phyloP scores from a whole-genome alignment of 2,888 invertebrate genomes.

The Pomacea canaliculata region DNA sequence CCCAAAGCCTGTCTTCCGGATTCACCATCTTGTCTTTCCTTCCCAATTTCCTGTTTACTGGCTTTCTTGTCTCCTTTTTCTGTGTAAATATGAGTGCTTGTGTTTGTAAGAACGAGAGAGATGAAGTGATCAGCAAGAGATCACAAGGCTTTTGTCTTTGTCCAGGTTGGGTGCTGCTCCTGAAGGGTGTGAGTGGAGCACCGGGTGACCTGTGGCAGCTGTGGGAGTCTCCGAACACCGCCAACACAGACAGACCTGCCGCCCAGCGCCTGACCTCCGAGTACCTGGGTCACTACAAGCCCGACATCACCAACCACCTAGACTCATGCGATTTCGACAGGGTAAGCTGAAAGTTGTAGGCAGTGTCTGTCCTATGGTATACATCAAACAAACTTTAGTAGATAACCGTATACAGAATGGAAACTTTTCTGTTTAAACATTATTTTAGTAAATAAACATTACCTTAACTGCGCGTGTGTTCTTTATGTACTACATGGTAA shows the following conservation, averaged over 20 bases:
- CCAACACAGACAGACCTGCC: slow-evolving; percentile 39
- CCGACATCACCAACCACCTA: slow-evolving; percentile 49
- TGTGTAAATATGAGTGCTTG: not conserved
- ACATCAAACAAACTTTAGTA: too few species aligned
- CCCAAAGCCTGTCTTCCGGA: too few species aligned
- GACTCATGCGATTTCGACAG: slow-evolving; percentile 43
- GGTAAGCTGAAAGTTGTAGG: slow-evolving; percentile 26
- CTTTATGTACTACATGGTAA: too few species aligned
- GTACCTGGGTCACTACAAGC: slow-evolving; percentile 50
- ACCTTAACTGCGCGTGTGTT: too few species aligned
- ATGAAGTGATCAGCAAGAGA: too few species aligned
- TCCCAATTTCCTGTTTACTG: too few species aligned
- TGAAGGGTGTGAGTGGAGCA: slow-evolving; percentile 54
- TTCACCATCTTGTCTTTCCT: too few species aligned
- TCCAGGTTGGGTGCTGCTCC: slow-evolving; percentile 43
- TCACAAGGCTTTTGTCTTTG: not conserved
- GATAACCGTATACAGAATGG: too few species aligned
- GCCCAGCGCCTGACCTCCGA: slow-evolving; percentile 41
- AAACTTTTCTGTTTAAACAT: too few species aligned
- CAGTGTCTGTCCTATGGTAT: too few species aligned
- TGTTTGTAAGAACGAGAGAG: not conserved
- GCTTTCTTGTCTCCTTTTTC: too few species aligned
- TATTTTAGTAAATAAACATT: too few species aligned
- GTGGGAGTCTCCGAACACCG: slow-evolving; percentile 43
- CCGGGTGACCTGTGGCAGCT: slow-evolving; percentile 50